Evolutionary conservation across 2,113 vertebrate genomes (phyloP).

Genomic region (Porphyrio hochstetteri): DNA sequence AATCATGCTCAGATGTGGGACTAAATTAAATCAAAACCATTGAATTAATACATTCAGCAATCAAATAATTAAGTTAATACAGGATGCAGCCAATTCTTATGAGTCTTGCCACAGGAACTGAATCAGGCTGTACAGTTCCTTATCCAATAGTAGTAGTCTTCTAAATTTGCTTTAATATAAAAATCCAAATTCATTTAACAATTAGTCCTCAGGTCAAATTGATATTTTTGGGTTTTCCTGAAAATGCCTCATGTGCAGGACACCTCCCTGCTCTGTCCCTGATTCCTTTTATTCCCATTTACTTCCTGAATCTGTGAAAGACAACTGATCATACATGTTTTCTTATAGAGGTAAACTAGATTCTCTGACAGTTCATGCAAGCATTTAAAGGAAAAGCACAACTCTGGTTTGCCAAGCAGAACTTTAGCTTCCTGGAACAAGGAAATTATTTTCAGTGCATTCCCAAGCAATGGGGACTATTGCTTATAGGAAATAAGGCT

Average conservation of each 20-base stretch:
- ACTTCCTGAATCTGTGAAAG: neutral
- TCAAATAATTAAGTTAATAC: neutral
- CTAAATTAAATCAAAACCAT: neutral
- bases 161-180: neutral
- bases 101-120: neutral
- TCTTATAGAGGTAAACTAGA: neutral
- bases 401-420: neutral
- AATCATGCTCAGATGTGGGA: neutral
- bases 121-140: neutral
- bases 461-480: neutral
- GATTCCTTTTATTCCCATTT: neutral
- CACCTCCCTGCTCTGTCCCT: fast-evolving
- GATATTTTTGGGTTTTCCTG: neutral
- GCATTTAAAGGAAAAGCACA: neutral
- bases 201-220: neutral
- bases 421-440: neutral
- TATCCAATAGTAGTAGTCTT: neutral
- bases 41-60: neutral
- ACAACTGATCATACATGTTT: neutral
- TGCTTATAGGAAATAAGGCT: neutral
- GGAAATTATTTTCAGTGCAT: neutral
- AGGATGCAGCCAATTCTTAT: neutral
- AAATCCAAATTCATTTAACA: neutral
- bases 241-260: neutral
- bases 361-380: neutral